Percentiles rank a stretch among this genome's conserved stretches.
phyloP scores from a whole-genome alignment of 2,113 vertebrate species.

The Pitta sordida region DNA sequence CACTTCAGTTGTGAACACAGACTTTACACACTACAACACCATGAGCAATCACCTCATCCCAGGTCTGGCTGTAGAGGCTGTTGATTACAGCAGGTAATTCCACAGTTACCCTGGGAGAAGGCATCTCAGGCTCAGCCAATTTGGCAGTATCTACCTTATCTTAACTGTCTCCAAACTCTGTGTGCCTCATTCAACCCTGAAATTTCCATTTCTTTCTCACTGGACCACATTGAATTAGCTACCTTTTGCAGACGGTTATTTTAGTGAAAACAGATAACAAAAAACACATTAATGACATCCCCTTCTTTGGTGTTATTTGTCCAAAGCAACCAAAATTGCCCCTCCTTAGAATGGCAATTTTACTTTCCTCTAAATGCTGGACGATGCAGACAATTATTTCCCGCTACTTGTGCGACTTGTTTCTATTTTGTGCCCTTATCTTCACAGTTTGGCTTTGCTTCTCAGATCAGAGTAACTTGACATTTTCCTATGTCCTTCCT shows the following conservation, averaged over 20 bases:
- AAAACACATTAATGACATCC: not conserved
- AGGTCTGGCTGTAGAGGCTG: not conserved
- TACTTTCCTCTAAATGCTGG: not conserved
- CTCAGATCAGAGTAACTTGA: not conserved
- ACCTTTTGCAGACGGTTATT: not conserved
- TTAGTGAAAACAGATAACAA: not conserved
- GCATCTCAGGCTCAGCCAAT: accelerated
- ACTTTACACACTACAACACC: not conserved
- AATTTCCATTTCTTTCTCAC: not conserved
- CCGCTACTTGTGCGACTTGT: not conserved
- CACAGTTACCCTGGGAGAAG: not conserved
- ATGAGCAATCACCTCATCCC: not conserved
- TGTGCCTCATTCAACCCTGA: not conserved
- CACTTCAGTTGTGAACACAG: not conserved
- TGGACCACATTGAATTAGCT: not conserved
- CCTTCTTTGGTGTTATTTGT: not conserved
- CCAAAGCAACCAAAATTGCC: not conserved
- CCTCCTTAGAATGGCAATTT: not conserved
- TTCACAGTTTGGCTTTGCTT: not conserved
- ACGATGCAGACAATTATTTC: not conserved
- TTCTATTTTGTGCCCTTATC: not conserved
- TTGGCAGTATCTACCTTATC: not conserved
- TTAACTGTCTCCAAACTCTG: not conserved
- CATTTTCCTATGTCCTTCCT: not conserved
- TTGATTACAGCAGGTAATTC: not conserved